Base-by-base conservation (phyloP, 2,113 vertebrate genomes). In the Dicentrarchus labrax region DNA sequence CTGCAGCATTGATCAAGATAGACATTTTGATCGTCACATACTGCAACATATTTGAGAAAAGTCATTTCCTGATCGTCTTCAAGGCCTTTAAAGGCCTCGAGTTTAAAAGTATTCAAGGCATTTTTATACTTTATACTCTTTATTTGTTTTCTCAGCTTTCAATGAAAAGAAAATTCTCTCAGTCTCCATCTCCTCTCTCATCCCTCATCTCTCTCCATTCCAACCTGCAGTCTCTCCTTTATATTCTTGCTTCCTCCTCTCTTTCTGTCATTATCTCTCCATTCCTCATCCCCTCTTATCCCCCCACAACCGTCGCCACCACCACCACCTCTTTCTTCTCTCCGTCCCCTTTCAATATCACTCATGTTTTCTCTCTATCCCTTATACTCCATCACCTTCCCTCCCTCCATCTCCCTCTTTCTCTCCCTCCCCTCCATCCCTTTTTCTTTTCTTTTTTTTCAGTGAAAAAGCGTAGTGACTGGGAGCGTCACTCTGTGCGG, bases 401-500 rank as follows among this genome's bases (percentile, higher is more conserved):
- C 43, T 80, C 69, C n/a, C 70, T 69, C 39, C 30, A 30, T 66
- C 47, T 59, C 78, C 30, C 13, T 57, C 54, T 57, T 45, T 60
- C 73, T 16, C 64, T 54, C 45, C 59, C 48, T 36, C 41, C 38
- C 47, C 51, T 38, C 69, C 15, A 48, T 77, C 67, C 43, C 66
- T 48, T 70, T 38, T 19, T n/a, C 48, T 76, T 21, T 65, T 43
- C 13, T 64, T 73, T 61, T 65, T 51, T 74, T 53, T 77, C 65
- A 65, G 86, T 66, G 22, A 41, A 67, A 82, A 83, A 79, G 74
- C 86, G 68, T 76, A 77, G 80, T 96, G 96, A 96, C 95, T 90
- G 39, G 88, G 92, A 96, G 96, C 95, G 84, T 97, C 95, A 96
- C 94, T 97, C 91, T 93, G 91, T 86, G 93, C 82, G 97, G 96